These are phyloP conservation scores for Danio choprae DNA, from an alignment of 2,797 vertebrate species.

Conservation along the genomic window DNA sequence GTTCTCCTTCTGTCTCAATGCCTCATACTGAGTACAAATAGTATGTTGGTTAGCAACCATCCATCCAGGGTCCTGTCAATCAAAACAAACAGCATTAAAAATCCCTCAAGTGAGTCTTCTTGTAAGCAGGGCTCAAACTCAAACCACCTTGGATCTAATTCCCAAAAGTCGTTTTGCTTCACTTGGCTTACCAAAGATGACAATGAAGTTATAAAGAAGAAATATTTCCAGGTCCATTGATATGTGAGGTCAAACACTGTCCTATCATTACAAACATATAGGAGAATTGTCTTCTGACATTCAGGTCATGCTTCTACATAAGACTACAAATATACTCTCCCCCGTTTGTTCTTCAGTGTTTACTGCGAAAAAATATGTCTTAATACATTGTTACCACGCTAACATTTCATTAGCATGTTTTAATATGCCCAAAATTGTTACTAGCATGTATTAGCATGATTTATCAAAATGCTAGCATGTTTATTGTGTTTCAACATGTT, in stretches of 20 bases:
- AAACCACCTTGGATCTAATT: constrained; percentile 38
- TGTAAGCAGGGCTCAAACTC: constrained; percentile 39
- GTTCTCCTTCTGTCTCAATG: background rate
- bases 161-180: constrained; percentile 42
- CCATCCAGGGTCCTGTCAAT: background rate
- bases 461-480: too few relatives aligned
- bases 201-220: background rate
- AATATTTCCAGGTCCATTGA: constrained; percentile 10
- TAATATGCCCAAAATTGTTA: too few relatives aligned
- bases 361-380: background rate
- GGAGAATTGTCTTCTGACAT: background rate
- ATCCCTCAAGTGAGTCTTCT: constrained; percentile 24
- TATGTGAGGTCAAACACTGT: constrained; percentile 20
- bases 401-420: too few relatives aligned
- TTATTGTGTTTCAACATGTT: too few relatives aligned
- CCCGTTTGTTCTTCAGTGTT: background rate
- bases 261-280: background rate
- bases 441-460: too few relatives aligned
- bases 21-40: background rate
- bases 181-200: background rate
- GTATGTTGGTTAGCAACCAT: background rate
- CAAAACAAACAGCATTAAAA: constrained; percentile 24
- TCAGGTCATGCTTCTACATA: background rate
- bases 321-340: constrained; percentile 4
- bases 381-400: too few relatives aligned